Percentiles rank a stretch among this genome's conserved stretches.
Evolutionary conservation across 2,888 invertebrate genomes (phyloP).

Genomic region (Polydrusus cervinus): DNA sequence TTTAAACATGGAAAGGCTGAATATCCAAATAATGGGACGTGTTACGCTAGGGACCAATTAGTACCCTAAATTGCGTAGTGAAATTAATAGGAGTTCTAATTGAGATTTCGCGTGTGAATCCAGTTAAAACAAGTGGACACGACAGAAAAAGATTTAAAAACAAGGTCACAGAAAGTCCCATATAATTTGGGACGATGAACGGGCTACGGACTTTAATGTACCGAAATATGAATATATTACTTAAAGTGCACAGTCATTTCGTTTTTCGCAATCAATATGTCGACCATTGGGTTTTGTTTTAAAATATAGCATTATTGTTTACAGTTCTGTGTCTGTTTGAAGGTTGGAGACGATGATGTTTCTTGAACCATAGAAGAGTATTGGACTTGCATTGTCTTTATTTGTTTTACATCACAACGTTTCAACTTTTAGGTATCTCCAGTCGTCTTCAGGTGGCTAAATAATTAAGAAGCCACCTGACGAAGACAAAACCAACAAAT

Average conservation of each 20-base stretch:
- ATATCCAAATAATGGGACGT: slow-evolving; percentile 39
- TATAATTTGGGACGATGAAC: slow-evolving; percentile 10
- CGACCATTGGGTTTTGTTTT: not conserved
- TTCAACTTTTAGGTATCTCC: no score
- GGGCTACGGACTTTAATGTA: slow-evolving; percentile 2
- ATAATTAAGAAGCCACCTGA: no score
- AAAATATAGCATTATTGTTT: no score
- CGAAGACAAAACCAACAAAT: no score
- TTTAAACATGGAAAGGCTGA: slow-evolving; percentile 27
- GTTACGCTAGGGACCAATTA: slow-evolving; percentile 33
- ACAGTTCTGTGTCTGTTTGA: no score
- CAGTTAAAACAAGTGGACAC: slow-evolving; percentile 39
- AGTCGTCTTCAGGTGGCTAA: no score
- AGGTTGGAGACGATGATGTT: no score
- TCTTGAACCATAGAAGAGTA: no score
- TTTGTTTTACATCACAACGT: no score
- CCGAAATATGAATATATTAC: not conserved
- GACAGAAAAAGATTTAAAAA: slow-evolving; percentile 45
- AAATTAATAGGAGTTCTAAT: slow-evolving; percentile 45
- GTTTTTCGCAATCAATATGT: not conserved
- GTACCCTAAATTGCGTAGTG: slow-evolving; percentile 37
- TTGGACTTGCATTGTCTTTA: no score
- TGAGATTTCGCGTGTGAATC: slow-evolving; percentile 45
- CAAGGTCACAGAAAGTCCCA: slow-evolving; percentile 3
- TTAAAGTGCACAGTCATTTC: slow-evolving; percentile 12